These are phyloP conservation scores for Coecobrya sp. DNA, from an alignment of 2,888 invertebrate species.

Conservation along the genomic window DNA sequence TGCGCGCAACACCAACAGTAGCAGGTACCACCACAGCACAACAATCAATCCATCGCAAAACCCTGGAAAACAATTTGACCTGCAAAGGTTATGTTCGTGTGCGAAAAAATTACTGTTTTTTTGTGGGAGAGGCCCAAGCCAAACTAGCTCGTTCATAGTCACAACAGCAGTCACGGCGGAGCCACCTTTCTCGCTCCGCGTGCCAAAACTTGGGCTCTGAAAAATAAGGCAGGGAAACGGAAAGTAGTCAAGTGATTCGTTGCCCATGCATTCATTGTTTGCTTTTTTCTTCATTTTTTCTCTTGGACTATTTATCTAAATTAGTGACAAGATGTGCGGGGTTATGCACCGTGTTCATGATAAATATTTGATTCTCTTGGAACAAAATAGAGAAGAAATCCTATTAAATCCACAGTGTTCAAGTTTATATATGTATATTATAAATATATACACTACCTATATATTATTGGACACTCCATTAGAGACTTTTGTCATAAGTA, in stretches of 20 bases:
- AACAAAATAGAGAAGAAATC: not conserved
- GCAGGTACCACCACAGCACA: not conserved
- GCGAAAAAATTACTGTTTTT: not conserved
- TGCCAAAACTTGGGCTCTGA: not conserved
- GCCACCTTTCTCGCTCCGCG: slow-evolving; percentile 14
- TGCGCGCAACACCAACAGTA: not conserved
- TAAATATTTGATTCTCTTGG: slow-evolving; percentile 61
- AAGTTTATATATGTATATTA: too few species aligned
- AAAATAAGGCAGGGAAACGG: not conserved
- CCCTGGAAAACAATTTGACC: not conserved
- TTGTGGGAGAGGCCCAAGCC: not conserved
- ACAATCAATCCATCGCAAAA: not conserved
- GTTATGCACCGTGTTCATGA: slow-evolving; percentile 55
- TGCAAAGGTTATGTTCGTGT: not conserved
- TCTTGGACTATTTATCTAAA: slow-evolving; percentile 74
- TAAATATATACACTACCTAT: not conserved
- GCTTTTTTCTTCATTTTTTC: slow-evolving; percentile 44
- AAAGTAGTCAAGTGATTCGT: not conserved
- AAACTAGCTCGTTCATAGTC: not conserved
- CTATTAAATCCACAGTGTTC: too few species aligned
- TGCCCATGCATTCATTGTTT: not conserved
- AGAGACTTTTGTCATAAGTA: not conserved
- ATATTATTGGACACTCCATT: not conserved
- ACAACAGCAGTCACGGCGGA: not conserved
- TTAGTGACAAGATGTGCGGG: slow-evolving; percentile 72